These are phyloP conservation scores for Neodiprion lecontei DNA, from an alignment of 1,140 invertebrate genomes.

Conservation along the genomic window DNA sequence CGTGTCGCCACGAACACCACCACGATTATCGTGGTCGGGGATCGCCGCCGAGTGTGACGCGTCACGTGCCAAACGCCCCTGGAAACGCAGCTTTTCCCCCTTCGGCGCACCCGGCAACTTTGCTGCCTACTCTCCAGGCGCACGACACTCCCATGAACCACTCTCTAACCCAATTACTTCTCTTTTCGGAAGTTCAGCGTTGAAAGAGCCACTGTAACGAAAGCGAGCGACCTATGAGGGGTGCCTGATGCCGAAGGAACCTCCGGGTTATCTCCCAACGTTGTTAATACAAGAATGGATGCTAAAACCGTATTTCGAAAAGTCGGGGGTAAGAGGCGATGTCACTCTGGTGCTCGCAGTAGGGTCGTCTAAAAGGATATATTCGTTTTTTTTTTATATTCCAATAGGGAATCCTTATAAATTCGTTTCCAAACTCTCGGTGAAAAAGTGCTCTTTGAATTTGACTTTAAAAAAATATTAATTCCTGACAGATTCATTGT, in stretches of 20 bases:
- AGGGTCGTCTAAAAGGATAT: slow-evolving; percentile 20
- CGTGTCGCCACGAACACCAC: background rate
- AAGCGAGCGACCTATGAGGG: background rate
- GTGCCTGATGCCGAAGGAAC: slow-evolving; percentile 16
- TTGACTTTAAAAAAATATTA: too few species aligned
- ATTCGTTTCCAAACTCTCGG: too few species aligned
- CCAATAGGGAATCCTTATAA: too few species aligned
- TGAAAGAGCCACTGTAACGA: slow-evolving; percentile 26
- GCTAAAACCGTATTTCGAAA: slow-evolving; percentile 31
- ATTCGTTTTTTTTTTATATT: too few species aligned
- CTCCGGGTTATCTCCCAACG: slow-evolving; percentile 27
- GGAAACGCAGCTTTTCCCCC: background rate
- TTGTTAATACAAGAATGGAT: slow-evolving; percentile 22
- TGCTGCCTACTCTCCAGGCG: background rate
- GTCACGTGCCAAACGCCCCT: background rate
- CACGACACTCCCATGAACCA: slow-evolving; percentile 23
- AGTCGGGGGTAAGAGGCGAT: slow-evolving; percentile 12
- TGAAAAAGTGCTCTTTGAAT: too few species aligned
- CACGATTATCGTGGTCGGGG: background rate
- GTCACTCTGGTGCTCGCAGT: background rate
- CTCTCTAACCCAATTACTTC: slow-evolving; percentile 38
- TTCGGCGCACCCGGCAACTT: background rate
- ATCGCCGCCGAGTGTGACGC: background rate
- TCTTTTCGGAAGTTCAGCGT: slow-evolving; percentile 37
- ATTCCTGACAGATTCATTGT: too few species aligned